Conservation (phyloP, 2,888 invertebrate species). For the Tubulanus polymorphus region DNA sequence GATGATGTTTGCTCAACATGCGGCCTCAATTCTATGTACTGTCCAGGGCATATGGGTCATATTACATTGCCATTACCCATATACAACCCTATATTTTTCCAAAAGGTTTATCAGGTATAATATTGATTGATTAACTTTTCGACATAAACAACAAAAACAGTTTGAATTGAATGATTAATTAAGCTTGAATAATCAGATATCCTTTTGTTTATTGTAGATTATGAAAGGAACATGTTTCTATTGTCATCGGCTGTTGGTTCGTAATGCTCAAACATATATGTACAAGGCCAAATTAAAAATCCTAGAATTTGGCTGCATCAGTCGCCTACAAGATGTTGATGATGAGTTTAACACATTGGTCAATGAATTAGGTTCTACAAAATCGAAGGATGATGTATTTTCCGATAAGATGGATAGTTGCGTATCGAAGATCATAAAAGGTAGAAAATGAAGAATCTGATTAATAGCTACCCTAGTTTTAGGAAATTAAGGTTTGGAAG, state of each 20-base stretch:
- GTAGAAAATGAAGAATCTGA: no score
- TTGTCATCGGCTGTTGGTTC: slow-evolving; percentile 50
- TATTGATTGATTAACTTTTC: neutral
- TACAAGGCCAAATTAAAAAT: slow-evolving; percentile 68
- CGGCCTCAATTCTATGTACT: slow-evolving; percentile 62
- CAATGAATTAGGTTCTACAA: slow-evolving; percentile 14
- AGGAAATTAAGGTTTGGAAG: no score
- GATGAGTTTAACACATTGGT: slow-evolving; percentile 18
- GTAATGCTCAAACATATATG: slow-evolving; percentile 44
- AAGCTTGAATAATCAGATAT: no score
- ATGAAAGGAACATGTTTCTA: slow-evolving; percentile 55
- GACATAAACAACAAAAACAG: no score
- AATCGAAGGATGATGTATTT: slow-evolving; percentile 1
- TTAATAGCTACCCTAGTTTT: no score
- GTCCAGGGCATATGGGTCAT: slow-evolving; percentile 93
- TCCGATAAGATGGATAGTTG: neutral
- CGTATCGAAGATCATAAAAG: neutral
- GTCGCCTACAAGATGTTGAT: slow-evolving; percentile 25
- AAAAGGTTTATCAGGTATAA: slow-evolving; percentile 67
- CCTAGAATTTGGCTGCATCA: slow-evolving; percentile 58
- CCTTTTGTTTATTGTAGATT: slow-evolving; percentile 45
- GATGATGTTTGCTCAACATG: slow-evolving; percentile 79
- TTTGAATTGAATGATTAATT: no score
- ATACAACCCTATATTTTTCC: slow-evolving; percentile 85
- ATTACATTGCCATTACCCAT: slow-evolving; percentile 84